Base-by-base conservation (phyloP, 2,888 invertebrate species). In the Cepaea hortensis region DNA sequence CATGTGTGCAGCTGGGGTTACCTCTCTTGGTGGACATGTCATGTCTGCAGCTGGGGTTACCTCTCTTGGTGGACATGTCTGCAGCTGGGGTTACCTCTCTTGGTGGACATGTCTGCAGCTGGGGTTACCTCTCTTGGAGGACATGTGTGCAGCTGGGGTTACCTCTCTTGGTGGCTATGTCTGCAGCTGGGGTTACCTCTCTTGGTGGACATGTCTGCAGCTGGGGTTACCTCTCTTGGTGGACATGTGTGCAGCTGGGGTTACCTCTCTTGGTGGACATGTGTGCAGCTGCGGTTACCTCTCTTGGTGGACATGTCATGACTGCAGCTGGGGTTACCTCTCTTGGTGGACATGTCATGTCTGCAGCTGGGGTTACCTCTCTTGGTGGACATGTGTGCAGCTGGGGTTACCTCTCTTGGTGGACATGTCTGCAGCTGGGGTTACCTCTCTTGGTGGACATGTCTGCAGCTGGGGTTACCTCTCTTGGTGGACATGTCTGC, bases 201-300 rank as follows among this genome's bases (percentile, higher is more conserved):
- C 92, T 1, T 92, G 92, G 92, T 92, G 92, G 92, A 93, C 92
- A 11, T 91, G 91, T 86, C 35, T 92, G 61, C 91, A 90, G 87
- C 90, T 92, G 86, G 91, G n/a, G n/a, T n/a, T n/a, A n/a, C n/a
- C n/a, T 90, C 80, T 92, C 92, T 1, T 92, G 92, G 92, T 92
- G 92, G 92, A 93, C 92, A 11, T 91, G 91, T 86, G n/a, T 92
- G 61, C 91, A 90, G 87, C 90, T 92, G 86, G 91, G n/a, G n/a
- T n/a, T n/a, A n/a, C n/a, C n/a, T 90, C 80, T 92, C 92, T 1
- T 92, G 92, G 92, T 92, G 92, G 92, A 93, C 92, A 11, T 91
- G 91, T 86, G n/a, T 92, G 61, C 91, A 90, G 87, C 90, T 92
- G 86, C 91, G n/a, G n/a, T n/a, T n/a, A n/a, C n/a, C n/a, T 90